Evolutionary conservation across 2,113 vertebrate genomes (phyloP).

Genomic region (Enhydra lutris): DNA sequence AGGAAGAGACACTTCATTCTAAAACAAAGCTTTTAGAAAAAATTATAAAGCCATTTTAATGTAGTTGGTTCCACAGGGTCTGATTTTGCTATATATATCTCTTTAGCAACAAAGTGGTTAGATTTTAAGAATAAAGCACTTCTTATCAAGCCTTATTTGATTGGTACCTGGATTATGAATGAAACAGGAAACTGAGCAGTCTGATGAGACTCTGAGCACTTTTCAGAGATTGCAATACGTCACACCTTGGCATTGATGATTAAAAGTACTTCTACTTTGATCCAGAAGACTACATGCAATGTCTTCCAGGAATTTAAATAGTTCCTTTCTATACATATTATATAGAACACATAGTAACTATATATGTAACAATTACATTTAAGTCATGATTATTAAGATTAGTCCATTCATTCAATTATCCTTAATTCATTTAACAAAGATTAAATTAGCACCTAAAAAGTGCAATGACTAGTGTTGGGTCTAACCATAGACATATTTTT

Average conservation of each 20-base stretch:
- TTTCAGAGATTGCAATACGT: background rate
- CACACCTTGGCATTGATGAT: background rate
- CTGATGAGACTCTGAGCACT: background rate
- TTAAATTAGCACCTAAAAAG: background rate
- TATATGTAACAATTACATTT: background rate
- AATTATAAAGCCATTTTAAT: background rate
- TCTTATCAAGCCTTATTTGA: background rate
- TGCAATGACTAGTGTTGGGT: background rate
- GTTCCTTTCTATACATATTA: background rate
- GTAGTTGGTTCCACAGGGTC: background rate
- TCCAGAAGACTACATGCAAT: background rate
- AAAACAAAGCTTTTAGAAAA: background rate
- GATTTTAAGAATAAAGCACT: background rate
- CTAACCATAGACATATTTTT: background rate
- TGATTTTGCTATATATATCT: background rate
- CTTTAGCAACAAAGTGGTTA: background rate
- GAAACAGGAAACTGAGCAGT: background rate
- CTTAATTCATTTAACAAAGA: background rate
- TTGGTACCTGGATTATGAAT: background rate
- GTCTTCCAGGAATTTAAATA: background rate
- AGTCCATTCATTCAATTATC: background rate
- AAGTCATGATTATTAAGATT: background rate
- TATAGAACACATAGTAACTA: background rate
- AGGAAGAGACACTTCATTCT: background rate
- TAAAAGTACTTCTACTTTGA: background rate